These are phyloP conservation scores for Andrena minutula DNA, from an alignment of 2,888 invertebrate species.

Conservation along the genomic window DNA sequence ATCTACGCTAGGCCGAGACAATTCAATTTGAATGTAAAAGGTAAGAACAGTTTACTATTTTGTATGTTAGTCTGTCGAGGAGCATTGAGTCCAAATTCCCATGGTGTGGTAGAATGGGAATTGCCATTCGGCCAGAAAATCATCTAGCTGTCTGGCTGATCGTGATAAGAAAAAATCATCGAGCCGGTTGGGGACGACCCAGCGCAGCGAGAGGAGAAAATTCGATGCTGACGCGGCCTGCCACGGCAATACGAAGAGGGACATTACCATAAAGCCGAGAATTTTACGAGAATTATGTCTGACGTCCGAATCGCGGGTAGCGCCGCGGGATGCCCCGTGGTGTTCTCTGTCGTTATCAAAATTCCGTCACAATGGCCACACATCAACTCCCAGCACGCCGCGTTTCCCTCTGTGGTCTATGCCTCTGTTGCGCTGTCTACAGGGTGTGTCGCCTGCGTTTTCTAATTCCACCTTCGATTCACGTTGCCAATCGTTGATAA, in stretches of 20 bases:
- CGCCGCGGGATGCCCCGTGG: constrained; percentile 77
- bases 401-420: constrained; percentile 45
- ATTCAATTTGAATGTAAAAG: not conserved
- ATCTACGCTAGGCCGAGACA: not conserved
- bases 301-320: constrained; percentile 76
- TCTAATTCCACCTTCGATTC: not conserved
- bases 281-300: constrained; percentile 82
- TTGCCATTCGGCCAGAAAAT: constrained; percentile 36
- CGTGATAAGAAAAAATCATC: constrained; percentile 69
- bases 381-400: constrained; percentile 70
- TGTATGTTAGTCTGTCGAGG: not conserved
- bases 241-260: constrained; percentile 64
- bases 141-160: constrained; percentile 50
- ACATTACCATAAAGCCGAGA: constrained; percentile 83
- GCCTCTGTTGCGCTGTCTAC: constrained; percentile 44
- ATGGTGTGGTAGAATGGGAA: not conserved
- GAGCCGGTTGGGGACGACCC: constrained; percentile 46
- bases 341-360: constrained; percentile 81
- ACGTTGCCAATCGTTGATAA: not conserved
- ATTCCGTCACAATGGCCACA: constrained; percentile 82
- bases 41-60: not conserved
- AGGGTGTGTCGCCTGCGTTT: constrained; percentile 32
- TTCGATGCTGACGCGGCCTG: constrained; percentile 58
- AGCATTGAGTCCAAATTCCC: not conserved
- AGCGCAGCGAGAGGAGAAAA: constrained; percentile 52